phyloP scores from a whole-genome alignment of 2,113 vertebrate species.

The Copsychus sechellarum region DNA sequence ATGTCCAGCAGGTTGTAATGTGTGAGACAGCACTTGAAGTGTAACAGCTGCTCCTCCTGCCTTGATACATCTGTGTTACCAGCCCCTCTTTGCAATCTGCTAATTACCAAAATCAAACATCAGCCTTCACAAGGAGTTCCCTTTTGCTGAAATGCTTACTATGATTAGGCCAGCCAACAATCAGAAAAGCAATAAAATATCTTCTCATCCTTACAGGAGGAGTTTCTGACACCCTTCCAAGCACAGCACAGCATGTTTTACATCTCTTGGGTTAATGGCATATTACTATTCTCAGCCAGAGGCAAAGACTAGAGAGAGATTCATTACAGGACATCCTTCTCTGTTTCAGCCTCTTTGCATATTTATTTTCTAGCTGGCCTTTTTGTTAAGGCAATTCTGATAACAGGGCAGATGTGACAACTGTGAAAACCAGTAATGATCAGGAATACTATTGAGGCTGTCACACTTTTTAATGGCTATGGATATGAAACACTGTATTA shows the following conservation, averaged over 20 bases:
- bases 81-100: neutral
- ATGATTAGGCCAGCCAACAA: neutral
- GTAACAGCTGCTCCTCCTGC: constrained; percentile 3
- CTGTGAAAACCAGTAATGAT: neutral
- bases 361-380: neutral
- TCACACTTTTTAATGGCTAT: neutral
- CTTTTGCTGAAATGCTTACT: neutral
- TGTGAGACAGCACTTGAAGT: neutral
- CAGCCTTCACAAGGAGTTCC: neutral
- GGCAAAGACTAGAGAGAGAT: constrained; percentile 17
- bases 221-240: constrained; percentile 20
- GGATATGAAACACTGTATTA: neutral
- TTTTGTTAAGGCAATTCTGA: neutral
- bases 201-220: neutral
- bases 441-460: neutral
- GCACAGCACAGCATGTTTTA: neutral
- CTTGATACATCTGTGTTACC: neutral
- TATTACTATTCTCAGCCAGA: constrained; percentile 35
- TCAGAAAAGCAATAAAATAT: neutral
- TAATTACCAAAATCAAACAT: neutral
- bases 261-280: constrained; percentile 6
- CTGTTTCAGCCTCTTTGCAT: neutral
- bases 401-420: neutral
- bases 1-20: constrained; percentile 41
- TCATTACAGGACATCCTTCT: neutral